Percentiles rank a stretch among this genome's conserved stretches.
These are phyloP conservation scores for Oncopodura yosiiana DNA, from an alignment of 1,140 invertebrate species.

Conservation along the genomic window DNA sequence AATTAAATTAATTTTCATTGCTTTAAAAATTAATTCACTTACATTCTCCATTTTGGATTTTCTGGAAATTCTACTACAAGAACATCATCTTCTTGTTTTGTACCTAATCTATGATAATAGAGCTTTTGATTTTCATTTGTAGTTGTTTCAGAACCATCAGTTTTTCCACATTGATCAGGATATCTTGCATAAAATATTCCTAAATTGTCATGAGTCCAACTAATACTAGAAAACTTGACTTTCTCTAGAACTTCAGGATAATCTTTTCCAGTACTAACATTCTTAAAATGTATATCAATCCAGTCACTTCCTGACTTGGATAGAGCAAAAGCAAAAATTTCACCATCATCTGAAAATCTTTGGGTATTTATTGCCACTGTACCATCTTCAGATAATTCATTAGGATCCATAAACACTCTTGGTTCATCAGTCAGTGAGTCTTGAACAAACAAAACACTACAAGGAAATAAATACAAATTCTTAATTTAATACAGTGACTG, in stretches of 20 bases:
- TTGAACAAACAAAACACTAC: constrained; percentile 86
- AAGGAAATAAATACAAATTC: constrained; percentile 35
- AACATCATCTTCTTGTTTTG: constrained; percentile 77
- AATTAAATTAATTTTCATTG: neutral
- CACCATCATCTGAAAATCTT: constrained; percentile 83
- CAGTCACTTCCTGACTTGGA: constrained; percentile 91
- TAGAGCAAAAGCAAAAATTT: constrained; percentile 79
- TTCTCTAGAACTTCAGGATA: constrained; percentile 78
- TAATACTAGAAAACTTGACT: constrained; percentile 80
- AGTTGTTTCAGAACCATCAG: constrained; percentile 83
- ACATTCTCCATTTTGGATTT: constrained; percentile 86
- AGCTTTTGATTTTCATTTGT: constrained; percentile 83
- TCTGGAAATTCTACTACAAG: constrained; percentile 83
- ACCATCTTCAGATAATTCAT: constrained; percentile 60
- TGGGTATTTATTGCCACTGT: constrained; percentile 71
- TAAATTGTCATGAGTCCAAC: constrained; percentile 91
- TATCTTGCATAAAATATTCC: constrained; percentile 88
- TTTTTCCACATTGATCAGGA: constrained; percentile 64
- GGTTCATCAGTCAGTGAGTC: constrained; percentile 67
- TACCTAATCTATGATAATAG: constrained; percentile 82
- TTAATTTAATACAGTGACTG: too few species aligned
- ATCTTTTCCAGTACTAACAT: constrained; percentile 69
- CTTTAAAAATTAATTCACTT: constrained; percentile 29
- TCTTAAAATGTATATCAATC: constrained; percentile 76
- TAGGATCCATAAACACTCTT: constrained; percentile 89